Base-by-base conservation (phyloP, 2,888 invertebrate genomes). In the Diarsia mendica region DNA sequence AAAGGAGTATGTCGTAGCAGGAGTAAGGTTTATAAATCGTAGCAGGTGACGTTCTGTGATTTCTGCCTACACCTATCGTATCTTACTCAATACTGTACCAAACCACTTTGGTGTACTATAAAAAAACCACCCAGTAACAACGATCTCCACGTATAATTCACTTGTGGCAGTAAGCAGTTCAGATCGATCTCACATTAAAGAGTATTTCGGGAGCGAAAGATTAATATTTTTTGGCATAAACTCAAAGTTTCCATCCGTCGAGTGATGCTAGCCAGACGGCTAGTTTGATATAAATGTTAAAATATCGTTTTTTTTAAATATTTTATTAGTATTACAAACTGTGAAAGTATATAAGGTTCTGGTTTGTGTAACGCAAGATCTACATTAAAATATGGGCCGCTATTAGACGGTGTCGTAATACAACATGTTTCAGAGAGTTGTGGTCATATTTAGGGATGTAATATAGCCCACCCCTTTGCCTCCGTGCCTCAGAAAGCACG, bases 141-240 rank as follows among this genome's bases (percentile, higher is more conserved):
- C 8, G 33, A n/a, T 73, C 20, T 48, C n/a, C 18, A 55, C 44
- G 39, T 72, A 23, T 88, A 79, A 70, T 80, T 90, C 89, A 79
- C 83, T 63, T 64, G 81, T 76, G 85, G 80, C 86, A 88, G 89
- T 88, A 89, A 89, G 84, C 89, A 88, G 83, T 89, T 89, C 89
- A 89, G 91, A 96, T 96, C 92, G 95, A 95, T 94, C 93, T 93
- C 90, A 83, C 93, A 95, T 95, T 95, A 94, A 93, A 93, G 90
- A 90, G 78, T 95, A 95, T 96, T 96, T 95, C 84, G 89, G 94
- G 93, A 93, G 77, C 85, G 86, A 64, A 89, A 94, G 94, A 95
- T 95, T 95, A 94, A 95, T 95, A 95, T 94, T 95, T 94, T 96
- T 94, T 96, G 96, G 96, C 96, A 94, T 89, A 92, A 90, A 87